A percentile compares a stretch with the other conserved stretches of the same genome.
These are phyloP conservation scores for Lytechinus pictus DNA, from an alignment of 35 echinoderm and acorn worm genomes.

Conservation along the genomic window DNA sequence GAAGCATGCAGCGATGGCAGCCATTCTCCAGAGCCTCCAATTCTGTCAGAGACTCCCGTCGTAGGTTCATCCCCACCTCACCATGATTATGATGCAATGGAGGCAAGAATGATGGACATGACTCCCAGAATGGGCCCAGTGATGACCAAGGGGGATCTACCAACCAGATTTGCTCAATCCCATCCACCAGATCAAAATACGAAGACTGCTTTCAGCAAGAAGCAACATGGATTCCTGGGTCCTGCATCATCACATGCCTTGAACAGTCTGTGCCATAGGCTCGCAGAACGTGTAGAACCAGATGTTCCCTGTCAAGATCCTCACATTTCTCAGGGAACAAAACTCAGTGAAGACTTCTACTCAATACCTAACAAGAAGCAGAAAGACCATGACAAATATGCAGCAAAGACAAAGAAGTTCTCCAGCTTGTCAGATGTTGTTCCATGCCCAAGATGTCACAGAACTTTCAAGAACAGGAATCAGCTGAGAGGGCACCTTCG, in stretches of 20 bases:
- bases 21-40: conserved; percentile 17
- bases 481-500: conserved; percentile 38
- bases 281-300: conserved; percentile 24
- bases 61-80: conserved; percentile 23
- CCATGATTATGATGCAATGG: conserved; percentile 15
- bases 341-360: background rate
- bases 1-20: conserved; percentile 21
- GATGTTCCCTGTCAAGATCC: background rate
- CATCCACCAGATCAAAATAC: background rate
- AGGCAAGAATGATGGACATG: background rate
- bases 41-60: conserved; percentile 23
- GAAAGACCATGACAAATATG: background rate
- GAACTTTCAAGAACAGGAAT: conserved; percentile 31
- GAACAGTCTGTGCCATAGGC: background rate
- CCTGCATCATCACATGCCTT: background rate
- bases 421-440: background rate
- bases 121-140: background rate
- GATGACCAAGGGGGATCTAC: background rate
- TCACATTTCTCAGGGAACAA: background rate
- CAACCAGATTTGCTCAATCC: background rate
- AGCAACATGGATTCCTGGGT: background rate
- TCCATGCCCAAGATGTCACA: conserved; percentile 10
- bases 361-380: conserved; percentile 1
- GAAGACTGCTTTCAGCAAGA: conserved; percentile 9
- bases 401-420: background rate